Percentiles rank a stretch among this genome's conserved stretches.
Evolutionary conservation across 2,113 vertebrate species (phyloP).

Genomic region (Chiloscyllium plagiosum): DNA sequence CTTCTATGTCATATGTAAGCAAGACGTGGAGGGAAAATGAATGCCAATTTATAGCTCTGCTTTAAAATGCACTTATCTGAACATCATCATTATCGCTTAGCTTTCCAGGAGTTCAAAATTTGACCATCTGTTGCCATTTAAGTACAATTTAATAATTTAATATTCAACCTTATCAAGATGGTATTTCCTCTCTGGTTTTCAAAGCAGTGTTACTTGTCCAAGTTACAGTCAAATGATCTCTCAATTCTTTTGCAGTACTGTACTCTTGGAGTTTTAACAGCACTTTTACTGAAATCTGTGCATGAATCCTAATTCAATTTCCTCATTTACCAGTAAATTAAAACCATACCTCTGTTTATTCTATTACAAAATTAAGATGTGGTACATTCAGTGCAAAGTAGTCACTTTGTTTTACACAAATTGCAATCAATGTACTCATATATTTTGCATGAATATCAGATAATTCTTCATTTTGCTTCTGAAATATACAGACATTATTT

Average conservation of each 20-base stretch:
- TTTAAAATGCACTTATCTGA: conserved; percentile 15
- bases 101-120: conserved; percentile 22
- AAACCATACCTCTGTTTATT: not conserved
- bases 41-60: not conserved
- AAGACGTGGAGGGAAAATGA: not conserved
- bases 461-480: not conserved
- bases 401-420: not conserved
- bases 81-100: not conserved
- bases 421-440: not conserved
- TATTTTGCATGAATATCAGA: not conserved
- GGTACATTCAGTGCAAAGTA: not conserved
- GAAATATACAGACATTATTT: not conserved
- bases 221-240: not conserved
- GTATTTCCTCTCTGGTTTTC: not conserved
- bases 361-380: not conserved
- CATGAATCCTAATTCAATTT: not conserved
- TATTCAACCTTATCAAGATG: not conserved
- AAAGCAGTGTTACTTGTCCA: not conserved
- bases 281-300: not conserved
- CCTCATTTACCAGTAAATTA: not conserved
- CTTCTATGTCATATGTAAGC: not conserved
- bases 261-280: not conserved
- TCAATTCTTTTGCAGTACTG: not conserved
- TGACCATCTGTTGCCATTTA: conserved; percentile 24
- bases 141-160: conserved; percentile 4